Evolutionary conservation across 2,113 vertebrate species (phyloP), one percentile per base, ranked within the genome.

Genomic region (Scalopus aquaticus): DNA sequence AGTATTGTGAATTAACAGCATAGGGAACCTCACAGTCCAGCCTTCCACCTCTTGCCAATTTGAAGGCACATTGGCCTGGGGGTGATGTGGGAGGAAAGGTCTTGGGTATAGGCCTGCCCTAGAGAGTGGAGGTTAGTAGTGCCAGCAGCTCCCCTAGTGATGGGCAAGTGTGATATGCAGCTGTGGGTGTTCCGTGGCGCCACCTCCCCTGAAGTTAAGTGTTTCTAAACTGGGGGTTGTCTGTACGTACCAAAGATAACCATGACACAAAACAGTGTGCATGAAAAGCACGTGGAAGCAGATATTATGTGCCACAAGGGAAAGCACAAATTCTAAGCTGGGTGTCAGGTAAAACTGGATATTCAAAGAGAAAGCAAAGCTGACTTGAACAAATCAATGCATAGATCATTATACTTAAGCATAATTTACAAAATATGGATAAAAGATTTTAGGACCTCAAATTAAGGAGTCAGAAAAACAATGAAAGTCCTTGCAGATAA

Each of bases 191-290:
- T 56, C 16, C 62, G 5, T 6, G 62, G 77, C 42, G 93, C 26
- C 28, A 91, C 69, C 32, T 94, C 64, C 10, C 17, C n/a, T 22
- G 4, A 70, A 64, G 69, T 88, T 11, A 69, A 96, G 85, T 95
- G 91, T 93, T 97, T 93, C 95, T 91, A 96, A 96, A 93, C 58
- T 79, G 49, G 70, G 60, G 89, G 13, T 46, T 46, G 3, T 44
- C 81, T 79, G 74, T 39, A 46, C 93, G 86, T 6, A 88, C 60
- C 79, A 80, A 88, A 89, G 91, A 90, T 62, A 93, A 69, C 2
- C 12, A 62, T 15, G 64, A 83, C 15, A 35, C 49, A 42, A 78
- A 93, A 51, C 16, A 58, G 62, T 1, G 1, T 5, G 37, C 32
- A 81, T 58, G 35, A 39, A 44, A 35, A 30, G 10, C 8, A 74